Conservation (phyloP, 2,113 vertebrate genomes). For the Labeo catla region DNA sequence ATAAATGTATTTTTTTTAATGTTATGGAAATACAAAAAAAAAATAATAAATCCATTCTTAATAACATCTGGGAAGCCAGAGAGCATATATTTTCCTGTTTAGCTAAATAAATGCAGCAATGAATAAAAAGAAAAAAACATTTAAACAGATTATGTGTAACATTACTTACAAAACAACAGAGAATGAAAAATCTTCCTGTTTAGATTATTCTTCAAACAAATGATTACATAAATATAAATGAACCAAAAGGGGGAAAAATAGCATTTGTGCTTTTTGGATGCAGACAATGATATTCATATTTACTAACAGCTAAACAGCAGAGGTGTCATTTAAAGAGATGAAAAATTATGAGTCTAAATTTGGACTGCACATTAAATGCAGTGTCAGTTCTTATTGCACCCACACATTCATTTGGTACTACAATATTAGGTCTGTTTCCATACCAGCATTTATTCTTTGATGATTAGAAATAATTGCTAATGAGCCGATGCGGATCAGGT, state of each 20-base stretch:
- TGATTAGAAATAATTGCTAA: neutral
- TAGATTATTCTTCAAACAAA: slow-evolving; percentile 27
- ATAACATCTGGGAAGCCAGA: slow-evolving; percentile 18
- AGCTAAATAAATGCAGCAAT: slow-evolving; percentile 16
- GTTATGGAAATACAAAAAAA: slow-evolving; percentile 65
- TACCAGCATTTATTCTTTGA: neutral
- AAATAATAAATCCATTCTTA: neutral
- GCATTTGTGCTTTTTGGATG: neutral
- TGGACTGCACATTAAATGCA: slow-evolving; percentile 4
- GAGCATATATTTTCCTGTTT: slow-evolving; percentile 3
- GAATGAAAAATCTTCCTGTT: neutral
- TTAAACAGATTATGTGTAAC: slow-evolving; percentile 20
- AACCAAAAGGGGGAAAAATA: neutral
- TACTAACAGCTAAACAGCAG: slow-evolving; percentile 3
- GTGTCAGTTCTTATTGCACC: slow-evolving; percentile 18
- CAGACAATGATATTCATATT: neutral
- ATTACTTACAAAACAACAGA: slow-evolving; percentile 33
- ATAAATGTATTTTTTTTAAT: slow-evolving; percentile 51
- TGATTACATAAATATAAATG: slow-evolving; percentile 30
- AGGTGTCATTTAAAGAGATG: neutral
- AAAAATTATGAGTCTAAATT: neutral
- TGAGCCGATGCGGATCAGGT: neutral
- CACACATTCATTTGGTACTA: slow-evolving; percentile 6
- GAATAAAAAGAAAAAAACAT: slow-evolving; percentile 1
- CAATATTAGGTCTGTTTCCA: neutral